Base-by-base conservation (phyloP, 2,797 vertebrate genomes). In the Erethizon dorsatum region DNA sequence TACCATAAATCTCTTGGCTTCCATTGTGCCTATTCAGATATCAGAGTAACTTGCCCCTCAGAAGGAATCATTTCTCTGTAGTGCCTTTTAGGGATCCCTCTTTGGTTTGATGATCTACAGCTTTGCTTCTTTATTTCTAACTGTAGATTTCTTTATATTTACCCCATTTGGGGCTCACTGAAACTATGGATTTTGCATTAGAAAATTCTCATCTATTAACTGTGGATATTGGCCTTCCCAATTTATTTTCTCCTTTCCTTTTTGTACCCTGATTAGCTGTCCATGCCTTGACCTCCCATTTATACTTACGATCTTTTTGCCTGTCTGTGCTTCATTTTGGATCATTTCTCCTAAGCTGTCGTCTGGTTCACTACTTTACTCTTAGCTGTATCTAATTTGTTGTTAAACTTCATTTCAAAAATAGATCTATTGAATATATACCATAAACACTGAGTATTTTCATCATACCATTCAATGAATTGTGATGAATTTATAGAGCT, bases 401-500 rank as follows among this genome's bases (percentile, higher is more conserved):
- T 93, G 4, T 84, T 83, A 47, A 75, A 75, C 6, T 75, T 75
- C 41, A 47, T 75, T 75, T 75, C 28, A 75, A 67, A 75, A 75
- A 47, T 73, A 73, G 37, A 47, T 47, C 41, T 13, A 28, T 75
- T 47, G 22, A 28, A 47, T 52, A 31, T 54, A 73, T 50, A 65
- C 5, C 41, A 28, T 92, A 69, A 77, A 28, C 47, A 59, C 83
- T 69, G 75, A 52, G 37, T 28, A 52, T 94, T 82, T 83, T 75
- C 22, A 83, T 26, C 45, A 26, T 67, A 65, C 3, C 67, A 6
- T 57, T 86, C 33, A 59, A 2, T 75, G 75, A 2, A 10, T 75
- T 83, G 52, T 78, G 54, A 71, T 91, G 57, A 69, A n/a, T 94
- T 83, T 75, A 82, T 77, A 56, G 41, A 78, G 59, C 77, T 67